A percentile compares a stretch with the other conserved stretches of the same genome.
phyloP scores from a whole-genome alignment of 2,797 vertebrate species.

The Clarias pachynema region DNA sequence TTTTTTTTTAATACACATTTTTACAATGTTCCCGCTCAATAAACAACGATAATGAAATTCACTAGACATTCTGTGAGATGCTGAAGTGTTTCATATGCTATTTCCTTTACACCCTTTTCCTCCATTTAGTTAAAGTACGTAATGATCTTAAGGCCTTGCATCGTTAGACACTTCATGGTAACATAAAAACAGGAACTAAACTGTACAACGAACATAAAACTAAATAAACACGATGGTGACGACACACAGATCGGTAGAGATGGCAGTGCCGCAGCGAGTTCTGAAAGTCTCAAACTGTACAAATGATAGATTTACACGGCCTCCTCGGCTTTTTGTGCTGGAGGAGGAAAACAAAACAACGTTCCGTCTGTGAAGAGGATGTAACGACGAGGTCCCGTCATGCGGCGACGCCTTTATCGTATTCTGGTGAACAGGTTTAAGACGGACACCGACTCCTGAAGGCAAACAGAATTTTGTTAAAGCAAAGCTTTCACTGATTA shows the following conservation, averaged over 20 bases:
- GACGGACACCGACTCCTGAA: constrained; percentile 85
- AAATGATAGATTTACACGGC: constrained; percentile 6
- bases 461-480: not conserved
- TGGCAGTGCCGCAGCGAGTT: constrained; percentile 1
- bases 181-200: constrained; percentile 53
- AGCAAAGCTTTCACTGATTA: not conserved
- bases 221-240: constrained; percentile 19
- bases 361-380: not conserved
- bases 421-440: constrained; percentile 83
- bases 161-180: constrained; percentile 40
- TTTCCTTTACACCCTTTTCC: constrained; percentile 36
- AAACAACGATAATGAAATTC: constrained; percentile 27
- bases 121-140: constrained; percentile 29
- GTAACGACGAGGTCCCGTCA: not conserved
- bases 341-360: not conserved
- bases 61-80: constrained; percentile 6
- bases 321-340: not conserved
- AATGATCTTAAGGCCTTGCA: constrained; percentile 50
- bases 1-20: constrained; percentile 30
- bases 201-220: constrained; percentile 54
- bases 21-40: not conserved
- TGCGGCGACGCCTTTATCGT: constrained; percentile 66
- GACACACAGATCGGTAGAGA: not conserved
- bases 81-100: not conserved
- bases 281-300: constrained; percentile 9